Conservation (phyloP, 1,140 invertebrate species). For the Heliconius nattereri region DNA sequence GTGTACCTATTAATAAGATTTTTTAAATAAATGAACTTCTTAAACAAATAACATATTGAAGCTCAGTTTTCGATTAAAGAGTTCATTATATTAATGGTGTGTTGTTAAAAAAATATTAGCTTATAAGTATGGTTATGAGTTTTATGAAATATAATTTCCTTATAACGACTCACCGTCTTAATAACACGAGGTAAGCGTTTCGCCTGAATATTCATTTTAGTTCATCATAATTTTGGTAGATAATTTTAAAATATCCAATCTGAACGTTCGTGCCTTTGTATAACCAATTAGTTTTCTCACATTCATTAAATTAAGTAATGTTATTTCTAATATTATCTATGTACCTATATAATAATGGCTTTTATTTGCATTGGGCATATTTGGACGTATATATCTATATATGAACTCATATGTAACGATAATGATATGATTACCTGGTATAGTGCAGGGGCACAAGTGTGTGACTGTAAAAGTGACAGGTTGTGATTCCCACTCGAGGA, state of each 20-base stretch:
- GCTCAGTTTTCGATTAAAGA: slow-evolving; percentile 14
- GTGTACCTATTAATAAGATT: not conserved
- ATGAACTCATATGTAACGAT: too few relatives aligned
- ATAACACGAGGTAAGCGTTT: slow-evolving; percentile 76
- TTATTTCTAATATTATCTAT: not conserved
- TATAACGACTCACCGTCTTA: slow-evolving; percentile 75
- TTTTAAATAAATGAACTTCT: not conserved
- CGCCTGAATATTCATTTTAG: slow-evolving; percentile 77
- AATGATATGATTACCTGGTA: too few relatives aligned
- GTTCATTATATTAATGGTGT: slow-evolving; percentile 70
- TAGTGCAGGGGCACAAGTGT: too few relatives aligned
- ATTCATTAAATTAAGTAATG: slow-evolving; percentile 49
- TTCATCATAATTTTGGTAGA: slow-evolving; percentile 76
- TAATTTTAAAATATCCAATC: slow-evolving; percentile 77
- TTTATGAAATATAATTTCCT: slow-evolving; percentile 79
- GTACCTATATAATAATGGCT: not conserved
- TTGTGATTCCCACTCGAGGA: too few relatives aligned
- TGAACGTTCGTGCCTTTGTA: slow-evolving; percentile 44
- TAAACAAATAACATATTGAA: slow-evolving; percentile 12
- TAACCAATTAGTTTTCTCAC: slow-evolving; percentile 66
- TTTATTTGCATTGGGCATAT: not conserved
- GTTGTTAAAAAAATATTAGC: slow-evolving; percentile 74
- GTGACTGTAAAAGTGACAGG: too few relatives aligned
- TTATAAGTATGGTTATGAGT: slow-evolving; percentile 77
- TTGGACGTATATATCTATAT: not conserved